Percentiles rank a stretch among this genome's conserved stretches.
Evolutionary conservation across 2,797 vertebrate species (phyloP).

Genomic region (Vultur gryphus): DNA sequence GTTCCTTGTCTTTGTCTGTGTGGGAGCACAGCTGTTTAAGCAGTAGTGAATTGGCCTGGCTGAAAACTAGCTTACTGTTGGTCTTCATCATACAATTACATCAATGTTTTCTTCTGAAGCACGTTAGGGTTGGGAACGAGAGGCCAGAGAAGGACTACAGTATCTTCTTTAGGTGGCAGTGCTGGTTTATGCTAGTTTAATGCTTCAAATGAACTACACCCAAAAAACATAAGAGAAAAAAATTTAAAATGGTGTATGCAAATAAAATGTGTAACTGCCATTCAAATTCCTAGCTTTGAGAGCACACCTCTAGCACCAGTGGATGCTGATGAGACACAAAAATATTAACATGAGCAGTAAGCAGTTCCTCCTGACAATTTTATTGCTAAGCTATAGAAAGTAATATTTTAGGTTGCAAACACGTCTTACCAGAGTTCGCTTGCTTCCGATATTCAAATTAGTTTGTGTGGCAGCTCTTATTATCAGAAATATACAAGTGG

Average conservation of each 20-base stretch:
- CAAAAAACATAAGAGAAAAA: not conserved
- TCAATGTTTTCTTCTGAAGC: not conserved
- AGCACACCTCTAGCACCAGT: not conserved
- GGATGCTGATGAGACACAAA: not conserved
- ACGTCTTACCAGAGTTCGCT: not conserved
- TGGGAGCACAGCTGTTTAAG: not conserved
- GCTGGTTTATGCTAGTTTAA: not conserved
- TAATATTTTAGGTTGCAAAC: not conserved
- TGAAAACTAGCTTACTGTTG: not conserved
- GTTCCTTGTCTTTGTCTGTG: not conserved
- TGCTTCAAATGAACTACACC: not conserved
- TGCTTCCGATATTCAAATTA: not conserved
- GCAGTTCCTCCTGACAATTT: not conserved
- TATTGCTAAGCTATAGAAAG: not conserved
- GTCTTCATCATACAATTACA: not conserved
- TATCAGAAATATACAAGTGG: not conserved
- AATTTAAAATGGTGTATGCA: not conserved
- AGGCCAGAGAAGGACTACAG: not conserved
- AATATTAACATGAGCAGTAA: not conserved
- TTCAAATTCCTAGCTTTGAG: not conserved
- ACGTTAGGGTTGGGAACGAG: not conserved
- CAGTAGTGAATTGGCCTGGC: not conserved
- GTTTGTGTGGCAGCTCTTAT: not conserved
- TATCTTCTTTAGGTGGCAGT: not conserved
- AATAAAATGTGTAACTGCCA: not conserved